phyloP scores from a whole-genome alignment of 2,888 invertebrate genomes.

The Caenorhabditis sp. region DNA sequence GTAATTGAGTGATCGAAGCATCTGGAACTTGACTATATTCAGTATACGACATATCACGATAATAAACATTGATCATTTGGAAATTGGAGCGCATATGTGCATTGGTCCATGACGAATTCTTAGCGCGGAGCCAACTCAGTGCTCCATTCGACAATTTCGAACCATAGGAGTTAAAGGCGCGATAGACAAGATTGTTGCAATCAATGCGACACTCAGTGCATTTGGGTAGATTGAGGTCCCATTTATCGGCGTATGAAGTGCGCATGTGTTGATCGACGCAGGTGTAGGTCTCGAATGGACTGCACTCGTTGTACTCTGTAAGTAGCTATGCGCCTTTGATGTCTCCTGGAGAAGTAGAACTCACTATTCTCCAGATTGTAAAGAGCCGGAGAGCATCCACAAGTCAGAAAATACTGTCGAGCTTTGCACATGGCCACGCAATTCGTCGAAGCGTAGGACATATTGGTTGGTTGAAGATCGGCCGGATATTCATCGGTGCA shows the following conservation, averaged over 20 bases:
- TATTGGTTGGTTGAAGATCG: slow-evolving; percentile 19
- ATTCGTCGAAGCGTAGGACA: slow-evolving; percentile 46
- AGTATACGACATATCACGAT: slow-evolving; percentile 63
- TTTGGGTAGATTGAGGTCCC: not conserved
- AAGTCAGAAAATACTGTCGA: slow-evolving; percentile 39
- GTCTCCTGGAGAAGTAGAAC: slow-evolving; percentile 10
- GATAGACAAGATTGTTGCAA: slow-evolving; percentile 54
- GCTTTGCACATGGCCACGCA: slow-evolving; percentile 45
- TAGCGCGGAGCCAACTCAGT: slow-evolving; percentile 45
- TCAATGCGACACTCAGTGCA: slow-evolving; percentile 14
- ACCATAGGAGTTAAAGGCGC: slow-evolving; percentile 64
- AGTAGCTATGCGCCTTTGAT: not conserved
- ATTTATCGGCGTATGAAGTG: not conserved
- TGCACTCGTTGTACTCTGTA: slow-evolving; percentile 42
- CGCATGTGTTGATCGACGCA: slow-evolving; percentile 39
- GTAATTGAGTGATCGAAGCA: slow-evolving; percentile 49
- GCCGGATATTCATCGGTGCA: slow-evolving; percentile 45
- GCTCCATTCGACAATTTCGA: slow-evolving; percentile 56
- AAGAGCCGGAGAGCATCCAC: slow-evolving; percentile 52
- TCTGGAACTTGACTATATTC: slow-evolving; percentile 63
- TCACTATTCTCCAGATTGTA: slow-evolving; percentile 49
- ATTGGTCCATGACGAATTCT: slow-evolving; percentile 43
- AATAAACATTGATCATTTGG: slow-evolving; percentile 59
- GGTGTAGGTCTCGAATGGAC: slow-evolving; percentile 38
- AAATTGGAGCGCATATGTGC: slow-evolving; percentile 54